Conservation (phyloP, 1,140 invertebrate species). For the Anadara kagoshimensis region DNA sequence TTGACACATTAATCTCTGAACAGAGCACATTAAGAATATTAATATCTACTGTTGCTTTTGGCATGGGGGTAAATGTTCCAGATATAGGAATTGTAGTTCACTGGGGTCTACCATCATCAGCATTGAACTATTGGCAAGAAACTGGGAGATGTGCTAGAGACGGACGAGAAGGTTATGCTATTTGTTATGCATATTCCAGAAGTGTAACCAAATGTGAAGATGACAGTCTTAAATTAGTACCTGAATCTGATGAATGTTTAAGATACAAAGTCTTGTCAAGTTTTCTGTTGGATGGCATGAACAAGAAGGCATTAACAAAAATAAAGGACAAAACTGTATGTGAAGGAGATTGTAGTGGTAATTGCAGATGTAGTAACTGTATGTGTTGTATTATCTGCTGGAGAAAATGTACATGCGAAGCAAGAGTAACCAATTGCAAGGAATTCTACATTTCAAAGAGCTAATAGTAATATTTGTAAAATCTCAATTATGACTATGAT, state of each 20-base stretch:
- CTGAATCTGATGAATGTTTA: background rate
- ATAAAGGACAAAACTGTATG: no score
- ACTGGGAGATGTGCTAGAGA: conserved; percentile 21
- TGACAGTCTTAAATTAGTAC: conserved; percentile 1
- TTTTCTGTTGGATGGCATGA: conserved; percentile 7
- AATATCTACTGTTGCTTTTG: conserved; percentile 31
- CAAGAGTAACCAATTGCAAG: no score
- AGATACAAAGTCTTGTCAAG: background rate
- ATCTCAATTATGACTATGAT: no score
- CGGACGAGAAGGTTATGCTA: background rate
- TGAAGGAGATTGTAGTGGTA: no score
- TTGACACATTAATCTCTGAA: background rate
- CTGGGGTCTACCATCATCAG: conserved; percentile 14
- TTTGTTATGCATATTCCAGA: conserved; percentile 1
- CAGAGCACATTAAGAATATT: background rate
- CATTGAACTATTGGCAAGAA: conserved; percentile 27
- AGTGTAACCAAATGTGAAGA: background rate
- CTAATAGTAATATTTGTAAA: no score
- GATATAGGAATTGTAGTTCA: conserved; percentile 28
- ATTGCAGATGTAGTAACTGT: no score
- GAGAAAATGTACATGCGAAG: no score
- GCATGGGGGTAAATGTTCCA: conserved; percentile 30
- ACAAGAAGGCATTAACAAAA: background rate
- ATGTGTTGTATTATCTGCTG: no score
- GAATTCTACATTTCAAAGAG: no score